Percentiles rank a stretch among this genome's conserved stretches.
phyloP scores from a whole-genome alignment of 2,113 vertebrate genomes.

The Solenodon paradoxus region DNA sequence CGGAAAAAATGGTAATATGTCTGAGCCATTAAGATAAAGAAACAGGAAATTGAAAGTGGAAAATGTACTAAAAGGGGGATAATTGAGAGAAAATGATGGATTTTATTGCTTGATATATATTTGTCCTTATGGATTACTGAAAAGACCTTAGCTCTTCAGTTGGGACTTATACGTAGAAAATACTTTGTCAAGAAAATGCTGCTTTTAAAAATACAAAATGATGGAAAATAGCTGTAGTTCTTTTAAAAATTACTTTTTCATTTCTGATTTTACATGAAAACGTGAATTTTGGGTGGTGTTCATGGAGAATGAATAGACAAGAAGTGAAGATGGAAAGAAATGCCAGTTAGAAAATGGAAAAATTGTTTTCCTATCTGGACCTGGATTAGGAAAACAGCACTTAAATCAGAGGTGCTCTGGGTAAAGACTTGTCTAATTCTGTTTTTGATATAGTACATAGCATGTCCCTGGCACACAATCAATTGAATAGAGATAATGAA shows the following conservation, averaged over 20 bases:
- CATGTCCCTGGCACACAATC: not conserved
- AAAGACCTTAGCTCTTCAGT: slow-evolving; percentile 20
- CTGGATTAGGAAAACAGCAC: not conserved
- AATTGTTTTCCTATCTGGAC: not conserved
- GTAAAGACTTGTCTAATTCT: not conserved
- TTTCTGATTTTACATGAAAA: slow-evolving; percentile 21
- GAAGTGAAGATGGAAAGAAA: not conserved
- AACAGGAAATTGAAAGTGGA: slow-evolving; percentile 15
- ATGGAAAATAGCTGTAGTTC: not conserved
- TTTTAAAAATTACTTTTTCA: slow-evolving; percentile 29
- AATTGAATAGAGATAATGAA: slow-evolving; percentile 23
- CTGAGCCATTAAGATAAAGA: slow-evolving; percentile 1
- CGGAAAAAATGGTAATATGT: slow-evolving; percentile 44
- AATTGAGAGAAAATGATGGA: not conserved
- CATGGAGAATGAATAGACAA: not conserved
- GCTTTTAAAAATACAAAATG: slow-evolving; percentile 25
- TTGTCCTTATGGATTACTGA: not conserved
- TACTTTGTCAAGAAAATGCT: not conserved
- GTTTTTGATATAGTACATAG: not conserved
- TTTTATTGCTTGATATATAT: slow-evolving; percentile 20
- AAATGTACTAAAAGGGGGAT: not conserved
- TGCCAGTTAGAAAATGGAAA: not conserved
- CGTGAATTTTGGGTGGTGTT: not conserved
- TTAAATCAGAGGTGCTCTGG: not conserved
- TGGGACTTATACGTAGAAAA: not conserved